phyloP scores from a whole-genome alignment of 2,888 invertebrate species.

The Spodoptera exigua region DNA sequence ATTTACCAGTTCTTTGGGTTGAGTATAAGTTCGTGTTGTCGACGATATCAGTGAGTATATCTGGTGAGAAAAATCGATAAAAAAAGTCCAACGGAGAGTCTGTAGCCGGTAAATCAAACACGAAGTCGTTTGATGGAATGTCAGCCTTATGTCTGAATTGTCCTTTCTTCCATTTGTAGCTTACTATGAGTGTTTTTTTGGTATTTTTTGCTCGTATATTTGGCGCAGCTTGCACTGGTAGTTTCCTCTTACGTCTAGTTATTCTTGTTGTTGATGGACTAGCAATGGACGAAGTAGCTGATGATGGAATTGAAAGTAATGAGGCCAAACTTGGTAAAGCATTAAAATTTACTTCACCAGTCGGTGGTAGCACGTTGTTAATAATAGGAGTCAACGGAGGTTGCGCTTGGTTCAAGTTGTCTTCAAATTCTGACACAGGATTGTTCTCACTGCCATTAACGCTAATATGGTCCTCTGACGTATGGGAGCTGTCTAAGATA shows the following conservation, averaged over 20 bases:
- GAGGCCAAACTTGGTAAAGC: too few species aligned
- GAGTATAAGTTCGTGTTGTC: conserved; percentile 26
- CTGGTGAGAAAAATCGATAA: conserved; percentile 6
- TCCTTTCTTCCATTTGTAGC: too few species aligned
- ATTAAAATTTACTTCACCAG: too few species aligned
- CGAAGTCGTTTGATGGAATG: conserved; percentile 7
- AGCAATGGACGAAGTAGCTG: not conserved
- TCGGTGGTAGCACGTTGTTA: too few species aligned
- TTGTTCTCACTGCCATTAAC: not conserved
- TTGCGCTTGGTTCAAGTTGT: too few species aligned
- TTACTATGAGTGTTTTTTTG: too few species aligned
- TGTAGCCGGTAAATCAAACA: conserved; percentile 4
- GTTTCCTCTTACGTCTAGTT: conserved; percentile 7
- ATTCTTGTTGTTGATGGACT: conserved; percentile 8
- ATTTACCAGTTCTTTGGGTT: conserved; percentile 19
- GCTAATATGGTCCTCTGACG: not conserved
- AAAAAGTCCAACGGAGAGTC: conserved; percentile 12
- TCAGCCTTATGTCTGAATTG: conserved; percentile 8
- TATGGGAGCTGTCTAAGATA: conserved; percentile 7
- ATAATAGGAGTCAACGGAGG: too few species aligned
- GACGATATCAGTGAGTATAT: conserved; percentile 1
- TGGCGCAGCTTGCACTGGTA: conserved; percentile 5
- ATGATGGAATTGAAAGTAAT: too few species aligned
- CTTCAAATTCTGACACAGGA: too few species aligned
- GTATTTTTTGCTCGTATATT: conserved; percentile 1